Evolutionary conservation across 1,140 invertebrate genomes (phyloP).

Genomic region (Procambarus virginalis): DNA sequence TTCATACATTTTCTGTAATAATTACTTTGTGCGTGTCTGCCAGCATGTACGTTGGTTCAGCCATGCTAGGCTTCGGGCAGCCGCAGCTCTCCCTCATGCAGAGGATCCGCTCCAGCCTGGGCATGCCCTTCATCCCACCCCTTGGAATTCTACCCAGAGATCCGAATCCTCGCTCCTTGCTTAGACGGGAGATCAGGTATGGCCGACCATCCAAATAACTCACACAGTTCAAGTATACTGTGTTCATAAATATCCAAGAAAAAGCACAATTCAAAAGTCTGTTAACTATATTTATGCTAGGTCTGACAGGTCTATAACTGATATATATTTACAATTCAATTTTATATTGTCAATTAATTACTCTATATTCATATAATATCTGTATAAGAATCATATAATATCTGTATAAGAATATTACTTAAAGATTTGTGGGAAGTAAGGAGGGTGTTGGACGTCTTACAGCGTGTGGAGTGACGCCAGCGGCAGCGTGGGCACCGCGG

Average conservation of each 20-base stretch:
- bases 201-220: background rate
- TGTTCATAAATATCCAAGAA: too few species aligned
- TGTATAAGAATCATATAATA: too few species aligned
- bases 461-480: constrained; percentile 68
- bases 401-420: too few species aligned
- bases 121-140: constrained; percentile 35
- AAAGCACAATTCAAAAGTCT: too few species aligned
- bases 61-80: constrained; percentile 44
- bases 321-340: too few species aligned
- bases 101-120: constrained; percentile 31
- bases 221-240: too few species aligned
- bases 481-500: constrained; percentile 1
- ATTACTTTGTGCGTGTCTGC: background rate
- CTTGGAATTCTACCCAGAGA: constrained; percentile 25
- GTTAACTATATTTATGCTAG: too few species aligned
- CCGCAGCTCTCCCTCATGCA: constrained; percentile 44
- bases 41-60: constrained; percentile 52
- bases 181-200: constrained; percentile 51
- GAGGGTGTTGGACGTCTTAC: background rate
- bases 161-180: constrained; percentile 1
- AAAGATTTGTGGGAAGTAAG: too few species aligned
- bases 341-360: too few species aligned
- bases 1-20: too few species aligned
- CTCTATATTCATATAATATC: too few species aligned
- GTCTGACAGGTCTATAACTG: too few species aligned